phyloP scores from a whole-genome alignment of 2,797 vertebrate species.

The Parotocinclus haroldoi region DNA sequence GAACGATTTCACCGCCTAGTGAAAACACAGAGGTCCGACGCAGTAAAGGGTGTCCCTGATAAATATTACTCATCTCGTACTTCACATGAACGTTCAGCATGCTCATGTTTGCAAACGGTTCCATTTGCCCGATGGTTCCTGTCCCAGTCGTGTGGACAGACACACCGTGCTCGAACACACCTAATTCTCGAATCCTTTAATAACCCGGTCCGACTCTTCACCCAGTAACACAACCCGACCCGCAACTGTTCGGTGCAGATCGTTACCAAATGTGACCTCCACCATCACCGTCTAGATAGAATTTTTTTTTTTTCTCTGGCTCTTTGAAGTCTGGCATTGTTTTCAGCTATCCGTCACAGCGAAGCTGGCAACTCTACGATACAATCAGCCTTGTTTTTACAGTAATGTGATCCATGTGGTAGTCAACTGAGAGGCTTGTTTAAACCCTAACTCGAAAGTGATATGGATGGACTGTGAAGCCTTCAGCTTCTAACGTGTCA shows the following conservation, averaged over 20 bases:
- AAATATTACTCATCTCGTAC: no score
- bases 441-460: slow-evolving; percentile 34
- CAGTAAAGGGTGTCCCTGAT: no score
- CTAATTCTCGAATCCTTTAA: background rate
- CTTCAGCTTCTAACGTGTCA: slow-evolving; percentile 38
- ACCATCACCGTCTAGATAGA: slow-evolving; percentile 19
- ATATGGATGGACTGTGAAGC: slow-evolving; percentile 37
- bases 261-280: slow-evolving; percentile 29
- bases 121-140: no score
- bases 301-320: slow-evolving; percentile 9
- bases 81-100: no score
- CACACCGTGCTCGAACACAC: no score
- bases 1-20: no score
- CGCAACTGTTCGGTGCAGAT: slow-evolving; percentile 7
- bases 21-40: no score
- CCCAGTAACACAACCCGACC: background rate
- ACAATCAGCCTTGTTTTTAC: slow-evolving; percentile 50
- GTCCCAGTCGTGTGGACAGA: no score
- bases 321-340: slow-evolving; percentile 40
- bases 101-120: no score
- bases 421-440: slow-evolving; percentile 35
- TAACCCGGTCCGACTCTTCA: background rate
- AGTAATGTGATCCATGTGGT: slow-evolving; percentile 38
- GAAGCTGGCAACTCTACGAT: slow-evolving; percentile 15
- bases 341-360: slow-evolving; percentile 20